These are phyloP conservation scores for Listronotus oregonensis DNA, from an alignment of 1,140 invertebrate genomes.

Conservation along the genomic window DNA sequence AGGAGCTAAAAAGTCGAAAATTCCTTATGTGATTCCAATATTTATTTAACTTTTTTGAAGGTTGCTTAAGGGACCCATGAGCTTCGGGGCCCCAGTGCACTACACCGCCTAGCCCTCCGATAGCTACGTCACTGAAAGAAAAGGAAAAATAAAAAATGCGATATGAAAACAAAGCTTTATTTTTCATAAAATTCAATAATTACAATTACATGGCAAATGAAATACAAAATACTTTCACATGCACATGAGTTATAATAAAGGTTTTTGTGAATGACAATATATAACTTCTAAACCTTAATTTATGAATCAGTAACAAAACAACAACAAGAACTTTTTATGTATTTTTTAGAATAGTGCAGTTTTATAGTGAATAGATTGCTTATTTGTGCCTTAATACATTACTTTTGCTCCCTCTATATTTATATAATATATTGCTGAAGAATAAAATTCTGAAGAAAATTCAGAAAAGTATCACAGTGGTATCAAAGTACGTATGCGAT, in stretches of 20 bases:
- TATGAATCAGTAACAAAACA: conserved; percentile 7
- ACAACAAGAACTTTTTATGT: conserved; percentile 5
- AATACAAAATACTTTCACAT: conserved; percentile 24
- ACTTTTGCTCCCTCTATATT: conserved; percentile 47
- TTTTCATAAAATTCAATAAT: conserved; percentile 8
- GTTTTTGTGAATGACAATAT: neutral
- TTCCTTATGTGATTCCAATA: too few species aligned
- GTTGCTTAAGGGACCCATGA: too few species aligned
- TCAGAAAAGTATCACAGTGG: conserved; percentile 37
- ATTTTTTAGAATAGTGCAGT: conserved; percentile 33
- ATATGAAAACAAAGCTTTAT: conserved; percentile 15
- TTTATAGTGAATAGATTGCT: conserved; percentile 46
- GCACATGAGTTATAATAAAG: conserved; percentile 17
- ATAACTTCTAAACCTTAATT: neutral
- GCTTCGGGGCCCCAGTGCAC: too few species aligned
- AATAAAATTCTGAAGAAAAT: conserved; percentile 27
- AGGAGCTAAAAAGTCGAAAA: too few species aligned
- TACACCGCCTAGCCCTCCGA: too few species aligned
- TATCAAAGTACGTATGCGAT: conserved; percentile 21
- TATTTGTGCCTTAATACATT: conserved; percentile 47
- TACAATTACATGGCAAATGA: conserved; percentile 22
- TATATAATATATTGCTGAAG: conserved; percentile 34
- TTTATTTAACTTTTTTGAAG: too few species aligned
- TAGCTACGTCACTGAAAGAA: too few species aligned
- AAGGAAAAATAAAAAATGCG: neutral